A percentile compares a stretch with the other conserved stretches of the same genome.
Conservation (phyloP, 1,140 invertebrate species). For the Nephotettix cincticeps region DNA sequence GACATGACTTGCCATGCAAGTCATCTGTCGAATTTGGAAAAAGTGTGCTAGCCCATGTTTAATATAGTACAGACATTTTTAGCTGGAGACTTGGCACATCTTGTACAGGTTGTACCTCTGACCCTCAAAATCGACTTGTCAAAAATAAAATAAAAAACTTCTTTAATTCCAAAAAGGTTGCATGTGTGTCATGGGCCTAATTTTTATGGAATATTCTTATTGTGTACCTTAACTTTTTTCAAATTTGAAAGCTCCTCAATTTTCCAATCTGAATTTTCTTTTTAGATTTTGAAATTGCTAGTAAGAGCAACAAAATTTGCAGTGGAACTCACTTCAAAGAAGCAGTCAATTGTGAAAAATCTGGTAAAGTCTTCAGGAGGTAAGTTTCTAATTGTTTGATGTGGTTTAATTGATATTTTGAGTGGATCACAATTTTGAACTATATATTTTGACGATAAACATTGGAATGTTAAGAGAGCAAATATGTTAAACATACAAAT, state of each 20-base stretch:
- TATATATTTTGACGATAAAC: no score
- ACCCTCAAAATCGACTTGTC: not conserved
- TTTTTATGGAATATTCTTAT: not conserved
- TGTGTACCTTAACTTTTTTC: constrained; percentile 27
- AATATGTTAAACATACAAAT: no score
- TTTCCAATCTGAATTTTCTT: no score
- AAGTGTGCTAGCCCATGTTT: not conserved
- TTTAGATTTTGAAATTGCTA: constrained; percentile 68
- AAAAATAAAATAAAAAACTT: not conserved
- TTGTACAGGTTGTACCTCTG: not conserved
- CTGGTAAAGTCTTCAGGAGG: constrained; percentile 67
- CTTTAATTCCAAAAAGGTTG: not conserved
- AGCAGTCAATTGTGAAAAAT: constrained; percentile 54
- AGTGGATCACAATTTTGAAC: no score
- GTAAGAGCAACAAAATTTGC: constrained; percentile 68
- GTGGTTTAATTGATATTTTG: no score
- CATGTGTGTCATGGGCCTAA: not conserved
- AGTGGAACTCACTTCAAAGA: constrained; percentile 45
- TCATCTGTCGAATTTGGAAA: not conserved
- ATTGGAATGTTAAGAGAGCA: no score
- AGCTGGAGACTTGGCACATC: not conserved
- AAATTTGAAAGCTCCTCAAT: no score
- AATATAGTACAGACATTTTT: not conserved
- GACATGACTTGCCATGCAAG: no score
- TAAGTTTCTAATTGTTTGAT: constrained; percentile 45